These are phyloP conservation scores for Pithys albifrons DNA, from an alignment of 2,113 vertebrate genomes.

Conservation along the genomic window DNA sequence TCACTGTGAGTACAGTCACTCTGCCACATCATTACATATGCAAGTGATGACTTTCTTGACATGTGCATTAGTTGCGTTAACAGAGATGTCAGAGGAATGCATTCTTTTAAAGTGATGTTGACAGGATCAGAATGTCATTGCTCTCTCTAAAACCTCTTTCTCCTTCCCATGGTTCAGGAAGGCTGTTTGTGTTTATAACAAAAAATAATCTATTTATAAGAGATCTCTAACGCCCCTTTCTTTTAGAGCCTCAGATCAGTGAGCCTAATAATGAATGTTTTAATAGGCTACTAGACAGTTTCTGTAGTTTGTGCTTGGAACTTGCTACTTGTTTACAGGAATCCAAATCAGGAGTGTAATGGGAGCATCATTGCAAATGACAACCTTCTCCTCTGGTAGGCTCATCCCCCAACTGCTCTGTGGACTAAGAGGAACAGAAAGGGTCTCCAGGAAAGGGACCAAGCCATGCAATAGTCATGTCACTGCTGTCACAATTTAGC, in stretches of 20 bases:
- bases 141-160: not conserved
- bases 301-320: not conserved
- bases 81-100: slow-evolving; percentile 7
- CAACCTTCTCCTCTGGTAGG: not conserved
- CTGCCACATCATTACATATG: not conserved
- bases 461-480: not conserved
- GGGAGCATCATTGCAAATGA: not conserved
- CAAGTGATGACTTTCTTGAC: not conserved
- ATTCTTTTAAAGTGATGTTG: not conserved
- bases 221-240: not conserved
- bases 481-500: not conserved
- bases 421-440: not conserved
- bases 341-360: not conserved
- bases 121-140: not conserved
- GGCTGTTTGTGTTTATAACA: not conserved
- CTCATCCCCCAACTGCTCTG: not conserved
- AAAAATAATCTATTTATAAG: not conserved
- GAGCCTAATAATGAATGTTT: not conserved
- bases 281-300: not conserved
- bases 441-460: not conserved
- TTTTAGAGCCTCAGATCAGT: not conserved
- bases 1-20: not conserved
- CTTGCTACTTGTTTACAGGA: not conserved
- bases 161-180: not conserved
- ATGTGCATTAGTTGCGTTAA: slow-evolving; percentile 6